phyloP scores from a whole-genome alignment of 2,797 vertebrate species.

The Falco concolor region DNA sequence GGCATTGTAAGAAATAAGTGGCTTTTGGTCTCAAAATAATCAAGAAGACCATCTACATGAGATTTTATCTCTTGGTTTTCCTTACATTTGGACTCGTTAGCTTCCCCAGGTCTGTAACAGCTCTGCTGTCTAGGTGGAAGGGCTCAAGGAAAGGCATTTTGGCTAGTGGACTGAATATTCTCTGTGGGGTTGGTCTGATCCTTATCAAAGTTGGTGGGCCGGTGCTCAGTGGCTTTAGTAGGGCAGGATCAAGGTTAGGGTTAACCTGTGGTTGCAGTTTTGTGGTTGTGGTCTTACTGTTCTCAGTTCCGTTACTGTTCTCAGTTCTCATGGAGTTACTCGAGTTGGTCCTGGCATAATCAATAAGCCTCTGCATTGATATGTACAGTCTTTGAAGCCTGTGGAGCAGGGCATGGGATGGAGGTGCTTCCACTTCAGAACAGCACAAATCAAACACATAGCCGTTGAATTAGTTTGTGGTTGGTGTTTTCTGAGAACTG shows the following conservation, averaged over 20 bases:
- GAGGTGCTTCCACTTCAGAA: neutral
- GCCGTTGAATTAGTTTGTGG: neutral
- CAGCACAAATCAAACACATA: neutral
- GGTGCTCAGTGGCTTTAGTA: neutral
- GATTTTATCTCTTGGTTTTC: neutral
- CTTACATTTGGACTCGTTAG: neutral
- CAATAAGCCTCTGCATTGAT: neutral
- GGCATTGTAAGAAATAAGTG: neutral
- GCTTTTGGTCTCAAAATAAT: neutral
- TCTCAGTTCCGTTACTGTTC: neutral
- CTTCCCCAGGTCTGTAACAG: neutral
- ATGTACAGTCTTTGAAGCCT: neutral
- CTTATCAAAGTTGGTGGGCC: neutral
- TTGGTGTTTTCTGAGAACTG: neutral
- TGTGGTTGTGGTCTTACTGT: neutral
- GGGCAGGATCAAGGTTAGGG: neutral
- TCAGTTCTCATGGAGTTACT: neutral
- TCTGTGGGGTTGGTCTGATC: neutral
- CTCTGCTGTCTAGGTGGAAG: neutral
- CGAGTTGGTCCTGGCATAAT: neutral
- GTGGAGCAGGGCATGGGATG: neutral
- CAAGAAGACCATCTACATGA: neutral
- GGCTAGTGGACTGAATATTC: neutral
- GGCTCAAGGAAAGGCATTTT: neutral
- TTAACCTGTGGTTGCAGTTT: neutral